Percentiles rank a stretch among this genome's conserved stretches.
Conservation (phyloP, 2,113 vertebrate genomes). For the Pitta sordida region DNA sequence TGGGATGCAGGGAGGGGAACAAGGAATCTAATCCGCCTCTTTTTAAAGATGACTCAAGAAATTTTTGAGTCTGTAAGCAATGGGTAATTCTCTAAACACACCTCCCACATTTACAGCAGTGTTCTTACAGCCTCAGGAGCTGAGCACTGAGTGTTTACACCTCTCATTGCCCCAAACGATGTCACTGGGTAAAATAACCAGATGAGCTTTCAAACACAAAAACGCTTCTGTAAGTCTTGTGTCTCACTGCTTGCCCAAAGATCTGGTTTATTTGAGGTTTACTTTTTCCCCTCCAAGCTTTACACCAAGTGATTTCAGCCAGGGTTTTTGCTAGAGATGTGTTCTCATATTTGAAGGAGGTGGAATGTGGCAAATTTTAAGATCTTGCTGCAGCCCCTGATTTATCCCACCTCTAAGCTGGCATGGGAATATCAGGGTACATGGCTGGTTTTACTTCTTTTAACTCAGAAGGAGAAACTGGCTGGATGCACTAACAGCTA, state of each 20-base stretch:
- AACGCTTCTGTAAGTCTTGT: background rate
- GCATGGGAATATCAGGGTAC: background rate
- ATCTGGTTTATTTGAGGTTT: background rate
- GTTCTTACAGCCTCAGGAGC: background rate
- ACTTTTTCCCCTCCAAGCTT: background rate
- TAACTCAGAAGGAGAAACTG: background rate
- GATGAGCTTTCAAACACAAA: background rate
- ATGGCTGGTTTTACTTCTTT: background rate
- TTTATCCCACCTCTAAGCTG: background rate
- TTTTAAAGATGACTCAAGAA: background rate
- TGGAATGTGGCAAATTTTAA: rapidly evolving
- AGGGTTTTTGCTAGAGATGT: background rate
- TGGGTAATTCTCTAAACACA: background rate
- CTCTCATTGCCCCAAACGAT: background rate
- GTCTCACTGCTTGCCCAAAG: background rate
- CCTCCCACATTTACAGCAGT: background rate
- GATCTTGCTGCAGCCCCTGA: background rate
- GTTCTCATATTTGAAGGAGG: background rate
- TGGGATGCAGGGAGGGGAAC: background rate
- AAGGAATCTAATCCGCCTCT: background rate
- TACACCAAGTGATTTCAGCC: background rate
- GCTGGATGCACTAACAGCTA: background rate
- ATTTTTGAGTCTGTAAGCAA: background rate
- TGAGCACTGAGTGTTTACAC: rapidly evolving
- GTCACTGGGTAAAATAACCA: background rate